These are phyloP conservation scores for Hiodon tergisus DNA, from an alignment of 2,113 vertebrate species.

Conservation along the genomic window DNA sequence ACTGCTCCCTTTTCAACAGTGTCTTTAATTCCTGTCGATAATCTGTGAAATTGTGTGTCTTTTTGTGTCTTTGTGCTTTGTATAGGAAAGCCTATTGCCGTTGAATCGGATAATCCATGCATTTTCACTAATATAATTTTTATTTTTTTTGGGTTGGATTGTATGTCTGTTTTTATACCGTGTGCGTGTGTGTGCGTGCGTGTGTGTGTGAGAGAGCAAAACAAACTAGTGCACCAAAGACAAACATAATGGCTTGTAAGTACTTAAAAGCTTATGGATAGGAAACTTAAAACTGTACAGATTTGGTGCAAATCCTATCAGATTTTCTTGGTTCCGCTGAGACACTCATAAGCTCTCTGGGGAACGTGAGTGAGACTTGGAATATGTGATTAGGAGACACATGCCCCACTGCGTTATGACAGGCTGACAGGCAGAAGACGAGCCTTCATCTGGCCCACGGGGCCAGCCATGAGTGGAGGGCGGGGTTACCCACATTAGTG, in stretches of 20 bases:
- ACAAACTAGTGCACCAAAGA: conserved; percentile 44
- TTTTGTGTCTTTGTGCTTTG: conserved; percentile 36
- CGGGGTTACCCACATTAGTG: conserved; percentile 8
- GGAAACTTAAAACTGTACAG: conserved; percentile 69
- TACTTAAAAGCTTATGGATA: conserved; percentile 69
- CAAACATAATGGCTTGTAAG: conserved; percentile 61
- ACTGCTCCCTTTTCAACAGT: conserved; percentile 9
- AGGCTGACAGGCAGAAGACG: conserved; percentile 12
- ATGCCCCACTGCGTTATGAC: conserved; percentile 41
- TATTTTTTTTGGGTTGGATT: background rate
- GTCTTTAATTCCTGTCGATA: conserved; percentile 39
- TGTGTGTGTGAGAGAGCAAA: conserved; percentile 10
- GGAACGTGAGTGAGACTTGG: conserved; percentile 50
- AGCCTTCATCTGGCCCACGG: too few species aligned
- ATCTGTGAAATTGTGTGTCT: conserved; percentile 40
- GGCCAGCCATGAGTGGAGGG: background rate
- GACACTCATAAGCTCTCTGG: conserved; percentile 67
- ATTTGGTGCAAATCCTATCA: conserved; percentile 72
- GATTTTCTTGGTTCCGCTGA: conserved; percentile 71
- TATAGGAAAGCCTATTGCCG: conserved; percentile 56
- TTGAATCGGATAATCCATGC: conserved; percentile 64
- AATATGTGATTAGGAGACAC: conserved; percentile 44
- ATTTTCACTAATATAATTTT: conserved; percentile 42
- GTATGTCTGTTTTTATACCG: background rate
- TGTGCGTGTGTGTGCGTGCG: background rate